Conservation (phyloP, 2,113 vertebrate genomes). For the Thomomys bottae region DNA sequence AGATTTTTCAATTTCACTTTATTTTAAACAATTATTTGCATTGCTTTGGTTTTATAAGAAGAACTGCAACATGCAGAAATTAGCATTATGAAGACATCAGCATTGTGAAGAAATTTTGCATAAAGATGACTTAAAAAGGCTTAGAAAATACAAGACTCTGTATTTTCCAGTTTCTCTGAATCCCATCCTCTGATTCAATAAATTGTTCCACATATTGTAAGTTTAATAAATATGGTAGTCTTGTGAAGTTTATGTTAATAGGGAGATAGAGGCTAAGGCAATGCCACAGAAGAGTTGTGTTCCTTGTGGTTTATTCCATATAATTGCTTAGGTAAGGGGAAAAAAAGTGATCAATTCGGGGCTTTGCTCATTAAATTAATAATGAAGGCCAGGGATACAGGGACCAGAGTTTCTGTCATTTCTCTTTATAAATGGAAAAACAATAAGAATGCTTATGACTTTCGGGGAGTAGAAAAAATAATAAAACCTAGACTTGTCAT, state of each 20-base stretch:
- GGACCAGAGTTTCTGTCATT: conserved; percentile 49
- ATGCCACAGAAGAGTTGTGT: neutral
- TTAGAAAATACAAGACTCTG: neutral
- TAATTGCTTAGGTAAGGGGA: conserved; percentile 57
- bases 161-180: neutral
- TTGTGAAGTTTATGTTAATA: neutral
- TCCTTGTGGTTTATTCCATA: conserved; percentile 26
- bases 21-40: neutral
- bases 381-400: conserved; percentile 59
- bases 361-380: conserved; percentile 72
- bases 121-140: neutral
- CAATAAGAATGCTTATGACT: conserved; percentile 48
- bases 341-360: conserved; percentile 56
- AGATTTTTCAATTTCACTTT: neutral
- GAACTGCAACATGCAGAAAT: neutral
- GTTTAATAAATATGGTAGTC: neutral
- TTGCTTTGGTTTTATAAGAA: neutral
- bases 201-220: neutral
- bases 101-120: neutral
- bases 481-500: conserved; percentile 55
- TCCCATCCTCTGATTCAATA: neutral
- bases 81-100: neutral
- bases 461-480: conserved; percentile 54
- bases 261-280: neutral
- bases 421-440: conserved; percentile 65